Conservation (phyloP, 2,113 vertebrate species). For the Brachypteracias leptosomus region DNA sequence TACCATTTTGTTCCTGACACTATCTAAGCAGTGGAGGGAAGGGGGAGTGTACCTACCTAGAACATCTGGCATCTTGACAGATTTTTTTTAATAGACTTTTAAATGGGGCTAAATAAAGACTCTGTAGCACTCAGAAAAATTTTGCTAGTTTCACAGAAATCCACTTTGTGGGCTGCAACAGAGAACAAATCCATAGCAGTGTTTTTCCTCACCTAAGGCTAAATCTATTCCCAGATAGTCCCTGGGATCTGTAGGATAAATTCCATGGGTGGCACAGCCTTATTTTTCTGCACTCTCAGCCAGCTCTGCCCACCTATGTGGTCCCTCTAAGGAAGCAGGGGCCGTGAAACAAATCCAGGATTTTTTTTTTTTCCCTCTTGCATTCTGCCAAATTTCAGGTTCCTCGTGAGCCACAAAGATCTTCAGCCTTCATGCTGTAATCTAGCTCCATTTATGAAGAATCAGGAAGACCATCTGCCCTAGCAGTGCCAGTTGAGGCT, state of each 20-base stretch:
- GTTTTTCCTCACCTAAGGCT: background rate
- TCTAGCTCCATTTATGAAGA: background rate
- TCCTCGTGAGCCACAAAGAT: background rate
- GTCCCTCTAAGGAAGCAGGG: background rate
- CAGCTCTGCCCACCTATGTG: background rate
- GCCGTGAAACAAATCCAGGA: background rate
- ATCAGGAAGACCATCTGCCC: background rate
- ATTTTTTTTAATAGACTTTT: conserved; percentile 38
- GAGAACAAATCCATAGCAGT: background rate
- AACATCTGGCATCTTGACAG: conserved; percentile 59
- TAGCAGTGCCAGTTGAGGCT: background rate
- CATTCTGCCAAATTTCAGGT: background rate
- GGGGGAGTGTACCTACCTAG: conserved; percentile 31
- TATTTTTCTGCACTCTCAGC: background rate
- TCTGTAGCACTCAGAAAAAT: background rate
- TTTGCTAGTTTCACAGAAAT: conserved; percentile 34
- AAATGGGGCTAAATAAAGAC: conserved; percentile 54
- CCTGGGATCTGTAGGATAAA: background rate
- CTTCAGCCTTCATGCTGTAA: background rate
- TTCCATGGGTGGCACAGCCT: background rate
- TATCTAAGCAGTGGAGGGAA: background rate
- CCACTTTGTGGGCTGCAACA: background rate
- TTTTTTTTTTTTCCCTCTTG: background rate
- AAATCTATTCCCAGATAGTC: background rate
- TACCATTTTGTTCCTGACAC: conserved; percentile 24